These are phyloP conservation scores for Athrips mouffetella DNA, from an alignment of 2,888 invertebrate genomes.

Conservation along the genomic window DNA sequence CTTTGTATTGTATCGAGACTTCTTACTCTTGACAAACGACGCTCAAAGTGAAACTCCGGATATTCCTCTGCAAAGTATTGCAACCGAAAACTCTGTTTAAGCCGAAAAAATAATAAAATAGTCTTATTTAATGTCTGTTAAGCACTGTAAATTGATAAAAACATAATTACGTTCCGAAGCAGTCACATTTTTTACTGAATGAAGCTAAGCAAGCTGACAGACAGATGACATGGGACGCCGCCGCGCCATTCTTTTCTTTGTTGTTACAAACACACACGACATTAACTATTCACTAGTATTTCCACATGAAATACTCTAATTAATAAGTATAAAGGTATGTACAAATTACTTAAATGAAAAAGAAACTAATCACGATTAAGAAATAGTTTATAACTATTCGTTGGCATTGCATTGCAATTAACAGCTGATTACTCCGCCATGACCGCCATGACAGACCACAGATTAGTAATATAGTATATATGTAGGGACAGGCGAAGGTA, in stretches of 20 bases:
- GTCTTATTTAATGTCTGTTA: slow-evolving; percentile 50
- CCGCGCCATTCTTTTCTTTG: slow-evolving; percentile 67
- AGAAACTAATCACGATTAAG: slow-evolving; percentile 32
- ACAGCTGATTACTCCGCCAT: slow-evolving; percentile 77
- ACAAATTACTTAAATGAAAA: slow-evolving; percentile 26
- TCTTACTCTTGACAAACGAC: slow-evolving; percentile 46
- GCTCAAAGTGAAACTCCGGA: too few species aligned
- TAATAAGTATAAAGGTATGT: slow-evolving; percentile 27
- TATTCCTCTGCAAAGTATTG: slow-evolving; percentile 35
- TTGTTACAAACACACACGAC: slow-evolving; percentile 26
- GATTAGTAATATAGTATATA: too few species aligned
- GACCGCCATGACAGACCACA: too few species aligned
- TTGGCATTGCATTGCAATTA: slow-evolving; percentile 71
- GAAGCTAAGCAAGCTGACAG: slow-evolving; percentile 47
- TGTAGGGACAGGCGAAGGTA: neutral
- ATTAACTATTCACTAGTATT: slow-evolving; percentile 28
- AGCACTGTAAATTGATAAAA: slow-evolving; percentile 57
- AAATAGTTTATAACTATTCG: slow-evolving; percentile 48
- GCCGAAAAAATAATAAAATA: slow-evolving; percentile 43
- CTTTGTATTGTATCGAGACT: slow-evolving; percentile 61
- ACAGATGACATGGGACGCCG: slow-evolving; percentile 72
- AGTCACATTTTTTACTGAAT: slow-evolving; percentile 77
- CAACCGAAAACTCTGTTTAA: slow-evolving; percentile 38
- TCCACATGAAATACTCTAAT: slow-evolving; percentile 25
- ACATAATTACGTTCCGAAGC: slow-evolving; percentile 63